Percentiles rank a stretch among this genome's conserved stretches.
phyloP scores from a whole-genome alignment of 2,113 vertebrate species.

The Vimba vimba region DNA sequence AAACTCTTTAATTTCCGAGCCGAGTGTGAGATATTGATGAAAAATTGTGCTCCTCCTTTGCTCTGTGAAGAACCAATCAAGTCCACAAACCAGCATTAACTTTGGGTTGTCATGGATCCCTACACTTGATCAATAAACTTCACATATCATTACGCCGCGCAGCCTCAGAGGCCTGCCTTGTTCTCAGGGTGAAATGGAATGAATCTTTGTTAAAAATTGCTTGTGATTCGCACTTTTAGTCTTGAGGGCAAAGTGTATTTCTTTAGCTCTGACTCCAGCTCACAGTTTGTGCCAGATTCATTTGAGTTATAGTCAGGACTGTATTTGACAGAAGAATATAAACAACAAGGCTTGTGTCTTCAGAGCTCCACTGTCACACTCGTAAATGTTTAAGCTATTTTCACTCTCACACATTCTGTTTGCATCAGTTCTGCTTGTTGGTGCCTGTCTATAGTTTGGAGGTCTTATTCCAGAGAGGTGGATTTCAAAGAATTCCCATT shows the following conservation, averaged over 20 bases:
- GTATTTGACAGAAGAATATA: conserved; percentile 80
- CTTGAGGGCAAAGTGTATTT: conserved; percentile 78
- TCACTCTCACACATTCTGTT: conserved; percentile 78
- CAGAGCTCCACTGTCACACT: conserved; percentile 80
- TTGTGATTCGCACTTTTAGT: conserved; percentile 79
- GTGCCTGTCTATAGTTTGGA: conserved; percentile 8
- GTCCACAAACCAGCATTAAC: conserved; percentile 83
- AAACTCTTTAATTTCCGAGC: conserved; percentile 73
- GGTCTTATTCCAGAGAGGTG: not conserved
- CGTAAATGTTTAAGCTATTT: conserved; percentile 83
- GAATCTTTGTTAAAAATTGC: conserved; percentile 88
- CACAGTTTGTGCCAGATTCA: conserved; percentile 74
- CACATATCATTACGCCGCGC: conserved; percentile 86
- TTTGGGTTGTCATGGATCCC: conserved; percentile 86
- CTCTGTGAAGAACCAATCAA: conserved; percentile 74
- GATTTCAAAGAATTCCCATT: not conserved
- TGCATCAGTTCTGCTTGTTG: conserved; percentile 10
- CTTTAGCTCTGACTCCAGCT: conserved; percentile 72
- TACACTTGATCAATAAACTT: conserved; percentile 90
- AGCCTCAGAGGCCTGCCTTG: conserved; percentile 79
- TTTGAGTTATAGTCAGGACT: conserved; percentile 79
- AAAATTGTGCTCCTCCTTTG: conserved; percentile 74
- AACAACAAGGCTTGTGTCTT: conserved; percentile 83
- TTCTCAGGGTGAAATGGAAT: conserved; percentile 80
- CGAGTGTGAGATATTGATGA: conserved; percentile 78